These are phyloP conservation scores for Luperina testacea DNA, from an alignment of 2,888 invertebrate species.

Conservation along the genomic window DNA sequence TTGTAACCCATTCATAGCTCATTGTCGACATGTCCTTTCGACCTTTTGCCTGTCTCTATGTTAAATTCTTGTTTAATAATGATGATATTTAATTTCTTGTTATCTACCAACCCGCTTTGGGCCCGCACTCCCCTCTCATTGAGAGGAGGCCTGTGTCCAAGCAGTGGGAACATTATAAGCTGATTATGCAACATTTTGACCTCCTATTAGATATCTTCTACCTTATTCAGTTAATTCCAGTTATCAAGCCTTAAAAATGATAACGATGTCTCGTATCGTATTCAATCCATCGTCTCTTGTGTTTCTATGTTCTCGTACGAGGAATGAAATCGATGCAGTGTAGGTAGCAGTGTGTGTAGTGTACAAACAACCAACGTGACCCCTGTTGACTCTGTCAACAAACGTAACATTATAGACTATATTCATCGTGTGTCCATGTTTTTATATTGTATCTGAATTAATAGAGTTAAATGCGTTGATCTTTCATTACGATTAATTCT, in stretches of 20 bases:
- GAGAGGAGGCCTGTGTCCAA: not conserved
- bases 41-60: conserved; percentile 25
- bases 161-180: not conserved
- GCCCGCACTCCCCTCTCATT: not conserved
- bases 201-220: not conserved
- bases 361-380: conserved; percentile 32
- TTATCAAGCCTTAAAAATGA: not conserved
- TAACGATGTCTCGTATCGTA: conserved; percentile 3
- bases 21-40: conserved; percentile 54
- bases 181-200: not conserved
- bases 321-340: conserved; percentile 42
- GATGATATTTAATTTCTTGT: not conserved
- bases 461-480: conserved; percentile 5
- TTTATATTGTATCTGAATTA: conserved; percentile 7
- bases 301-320: conserved; percentile 25
- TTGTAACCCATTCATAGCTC: conserved; percentile 65
- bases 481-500: not conserved
- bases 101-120: not conserved
- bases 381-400: conserved; percentile 50
- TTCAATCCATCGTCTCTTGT: conserved; percentile 8
- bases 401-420: conserved; percentile 49
- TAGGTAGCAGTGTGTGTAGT: conserved; percentile 34
- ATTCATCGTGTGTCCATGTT: conserved; percentile 27
- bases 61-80: not conserved
- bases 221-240: not conserved